Percentiles rank a stretch among this genome's conserved stretches.
Evolutionary conservation across 92 coral and sea anemone species (phyloP).

Genomic region (Siderastrea siderea): DNA sequence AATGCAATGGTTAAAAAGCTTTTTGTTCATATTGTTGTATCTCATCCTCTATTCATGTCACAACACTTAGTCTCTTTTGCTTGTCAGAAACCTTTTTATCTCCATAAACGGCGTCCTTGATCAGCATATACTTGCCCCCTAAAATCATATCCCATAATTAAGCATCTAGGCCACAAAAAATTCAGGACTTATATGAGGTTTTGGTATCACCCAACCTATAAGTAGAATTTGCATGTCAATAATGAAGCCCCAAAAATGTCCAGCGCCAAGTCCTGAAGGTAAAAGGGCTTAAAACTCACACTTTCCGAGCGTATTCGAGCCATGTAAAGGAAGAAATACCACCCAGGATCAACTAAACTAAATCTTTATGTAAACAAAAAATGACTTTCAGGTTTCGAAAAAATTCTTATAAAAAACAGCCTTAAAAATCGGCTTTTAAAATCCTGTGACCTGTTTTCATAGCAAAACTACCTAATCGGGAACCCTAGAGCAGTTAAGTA

Average conservation of each 20-base stretch:
- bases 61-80: neutral
- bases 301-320: neutral
- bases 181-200: neutral
- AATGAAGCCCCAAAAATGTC: neutral
- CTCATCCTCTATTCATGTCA: neutral
- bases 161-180: neutral
- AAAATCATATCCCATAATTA: too few species aligned
- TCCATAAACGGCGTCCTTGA: neutral
- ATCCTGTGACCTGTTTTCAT: conserved; percentile 2
- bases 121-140: neutral
- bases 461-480: conserved; percentile 37
- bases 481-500: conserved; percentile 1
- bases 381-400: conserved; percentile 20
- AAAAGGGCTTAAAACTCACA: neutral
- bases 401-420: conserved; percentile 19
- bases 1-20: neutral
- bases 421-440: conserved; percentile 22
- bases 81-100: conserved; percentile 11
- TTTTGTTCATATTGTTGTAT: neutral
- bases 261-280: neutral
- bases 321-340: neutral
- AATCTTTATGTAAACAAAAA: conserved; percentile 4
- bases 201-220: too few species aligned
- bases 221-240: too few species aligned
- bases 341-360: neutral